Evolutionary conservation across 2,113 vertebrate genomes (phyloP).

Genomic region (Ia io): DNA sequence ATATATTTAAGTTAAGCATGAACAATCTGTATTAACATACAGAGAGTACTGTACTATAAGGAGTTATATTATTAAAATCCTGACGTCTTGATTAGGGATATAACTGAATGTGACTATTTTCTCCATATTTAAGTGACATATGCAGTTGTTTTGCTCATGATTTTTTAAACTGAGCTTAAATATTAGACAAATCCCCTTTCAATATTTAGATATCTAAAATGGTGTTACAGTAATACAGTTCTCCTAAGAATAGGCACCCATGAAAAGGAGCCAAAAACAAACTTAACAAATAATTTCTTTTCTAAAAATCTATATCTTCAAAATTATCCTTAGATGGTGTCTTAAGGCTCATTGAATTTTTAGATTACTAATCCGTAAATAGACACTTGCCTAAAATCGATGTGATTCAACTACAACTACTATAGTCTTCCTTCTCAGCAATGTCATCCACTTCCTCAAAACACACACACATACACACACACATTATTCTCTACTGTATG

Average conservation of each 20-base stretch:
- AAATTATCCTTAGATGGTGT: neutral
- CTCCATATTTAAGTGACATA: neutral
- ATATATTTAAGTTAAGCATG: neutral
- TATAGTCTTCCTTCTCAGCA: neutral
- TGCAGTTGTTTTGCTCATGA: neutral
- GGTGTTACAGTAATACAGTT: neutral
- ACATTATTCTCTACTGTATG: neutral
- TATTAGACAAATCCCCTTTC: neutral
- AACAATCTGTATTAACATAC: neutral
- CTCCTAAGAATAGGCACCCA: neutral
- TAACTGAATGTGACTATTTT: neutral
- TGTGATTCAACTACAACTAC: neutral
- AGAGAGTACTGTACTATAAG: neutral
- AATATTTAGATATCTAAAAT: neutral
- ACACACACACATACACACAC: neutral
- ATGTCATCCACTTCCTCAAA: neutral
- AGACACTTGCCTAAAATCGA: neutral
- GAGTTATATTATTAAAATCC: neutral
- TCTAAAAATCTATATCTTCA: neutral
- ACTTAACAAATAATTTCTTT: neutral
- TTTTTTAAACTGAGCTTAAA: neutral
- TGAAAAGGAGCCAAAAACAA: neutral
- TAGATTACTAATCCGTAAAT: neutral
- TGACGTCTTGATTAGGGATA: neutral
- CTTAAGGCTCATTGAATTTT: neutral